Base-by-base conservation (phyloP, 64 coral and sea anemone genomes). In the Stylophora pistillata region DNA sequence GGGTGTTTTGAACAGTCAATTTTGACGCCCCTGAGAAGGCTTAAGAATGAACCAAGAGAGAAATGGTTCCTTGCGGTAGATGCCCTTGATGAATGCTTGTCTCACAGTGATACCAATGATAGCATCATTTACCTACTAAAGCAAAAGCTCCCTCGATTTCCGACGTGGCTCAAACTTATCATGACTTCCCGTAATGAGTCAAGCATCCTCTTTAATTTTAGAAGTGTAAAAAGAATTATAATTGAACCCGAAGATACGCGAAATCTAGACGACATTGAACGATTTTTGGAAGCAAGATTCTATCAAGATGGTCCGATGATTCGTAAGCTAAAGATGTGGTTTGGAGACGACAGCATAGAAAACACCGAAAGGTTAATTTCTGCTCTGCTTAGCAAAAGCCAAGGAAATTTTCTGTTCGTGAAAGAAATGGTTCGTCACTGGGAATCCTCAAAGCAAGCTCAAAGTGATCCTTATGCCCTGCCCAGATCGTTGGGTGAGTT, bases 211-310 rank as follows among this genome's bases (percentile, higher is more conserved):
- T 58, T 72, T 56, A n/a, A 84, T 23, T 63, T 86, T 25, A 71
- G 17, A 2, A 78, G 28, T 47, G 30, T 86, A 28, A 41, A n/a
- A 17, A 31, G 59, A 37, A 66, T 92, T 72, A 23, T 71, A 12
- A 52, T 90, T 73, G 15, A 64, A 20, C 80, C 87, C 58, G 63
- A 70, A 20, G 74, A 94, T 56, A 60, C 64, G 16, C 58, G 65
- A 80, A 94, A 94, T 65, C 52, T 90, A 9, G 64, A 79, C 13
- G 92, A 94, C 59, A 94, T 94, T 13, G 73, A 85, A 71, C 54
- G 55, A 4, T 94, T 63, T 66, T 53, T 94, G 60, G 17, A 56
- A 17, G 55, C 41, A 16, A 85, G 23, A 65, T 37, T 91, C 6
- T 91, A 86, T 20, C 74, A 64, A 75, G 73, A 88, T 76, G 56